Evolutionary conservation across 2,888 invertebrate genomes (phyloP), one percentile per base, ranked within the genome.

Genomic region (Apodemia hepburni): DNA sequence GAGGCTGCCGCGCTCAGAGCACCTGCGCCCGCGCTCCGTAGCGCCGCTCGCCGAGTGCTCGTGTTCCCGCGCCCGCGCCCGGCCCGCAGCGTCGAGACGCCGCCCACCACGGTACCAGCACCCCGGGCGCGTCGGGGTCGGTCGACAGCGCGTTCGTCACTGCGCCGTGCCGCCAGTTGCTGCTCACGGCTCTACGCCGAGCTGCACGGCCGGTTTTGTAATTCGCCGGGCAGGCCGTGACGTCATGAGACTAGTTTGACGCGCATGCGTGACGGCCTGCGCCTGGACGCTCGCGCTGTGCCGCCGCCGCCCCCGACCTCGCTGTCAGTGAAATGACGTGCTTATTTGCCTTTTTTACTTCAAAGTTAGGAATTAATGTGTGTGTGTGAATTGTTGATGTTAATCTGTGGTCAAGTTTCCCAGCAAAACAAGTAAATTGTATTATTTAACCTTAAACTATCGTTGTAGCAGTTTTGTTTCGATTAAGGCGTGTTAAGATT

Each of bases 1-100:
- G 91, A 86, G 90, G 91, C 90, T 93, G 93, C 92, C 89, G 93
- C 93, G 93, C 93, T 93, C 94, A 93, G 93, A 94, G 94, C 94
- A 94, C 93, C 93, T 93, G 93, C 93, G 93, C 93, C 93, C 91
- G 90, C 91, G 92, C 84, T 90, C 92, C 84, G 92, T 84, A 86
- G 92, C 92, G 85, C 92, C 92, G 85, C 87, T 88, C 85, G 87
- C 85, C 82, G 90, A 81, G 86, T 85, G 89, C 84, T 86, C 86
- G 79, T 76, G 78, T 79, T 73, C 82, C 87, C 88, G 85, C 88
- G 85, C 83, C 84, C 85, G 84, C 81, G 80, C 75, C 70, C 75
- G 78, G 80, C 76, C 80, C 81, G 82, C 69, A 80, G 85, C 88
- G 86, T 81, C 87, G 87, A 78, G 86, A 85, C 89, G 87, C 87